A percentile compares a stretch with the other conserved stretches of the same genome.
phyloP scores from a whole-genome alignment of 2,113 vertebrate species.

The Mirza zaza region DNA sequence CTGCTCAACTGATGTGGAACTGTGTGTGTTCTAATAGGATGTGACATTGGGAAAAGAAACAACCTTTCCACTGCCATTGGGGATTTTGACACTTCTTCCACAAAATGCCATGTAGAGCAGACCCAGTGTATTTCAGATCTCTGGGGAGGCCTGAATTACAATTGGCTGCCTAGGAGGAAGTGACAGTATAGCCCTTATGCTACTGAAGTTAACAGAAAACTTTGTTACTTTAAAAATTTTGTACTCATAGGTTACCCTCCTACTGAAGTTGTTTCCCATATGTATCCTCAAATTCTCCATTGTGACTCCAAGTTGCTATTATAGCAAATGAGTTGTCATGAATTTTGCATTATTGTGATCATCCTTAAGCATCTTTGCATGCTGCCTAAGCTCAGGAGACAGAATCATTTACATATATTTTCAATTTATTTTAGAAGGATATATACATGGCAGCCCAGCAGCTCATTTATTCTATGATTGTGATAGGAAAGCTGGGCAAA shows the following conservation, averaged over 20 bases:
- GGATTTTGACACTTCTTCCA: slow-evolving; percentile 19
- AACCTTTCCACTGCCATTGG: not conserved
- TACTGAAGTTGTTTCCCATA: slow-evolving; percentile 15
- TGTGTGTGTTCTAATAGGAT: not conserved
- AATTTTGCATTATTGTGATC: slow-evolving; percentile 67
- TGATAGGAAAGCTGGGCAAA: slow-evolving; percentile 17
- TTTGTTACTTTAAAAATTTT: not conserved
- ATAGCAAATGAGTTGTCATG: slow-evolving; percentile 51
- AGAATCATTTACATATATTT: slow-evolving; percentile 66
- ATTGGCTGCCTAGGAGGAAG: not conserved
- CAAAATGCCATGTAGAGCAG: not conserved
- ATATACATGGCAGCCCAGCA: not conserved
- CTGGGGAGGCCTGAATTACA: not conserved
- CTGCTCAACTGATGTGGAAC: not conserved
- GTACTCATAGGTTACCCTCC: not conserved
- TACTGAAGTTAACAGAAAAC: slow-evolving; percentile 2
- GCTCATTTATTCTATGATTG: slow-evolving; percentile 58
- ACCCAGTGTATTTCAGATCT: not conserved
- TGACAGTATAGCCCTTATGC: not conserved
- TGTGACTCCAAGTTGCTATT: slow-evolving; percentile 48
- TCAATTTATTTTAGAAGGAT: slow-evolving; percentile 33
- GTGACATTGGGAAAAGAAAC: not conserved
- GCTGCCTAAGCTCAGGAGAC: slow-evolving; percentile 24
- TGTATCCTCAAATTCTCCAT: slow-evolving; percentile 2
- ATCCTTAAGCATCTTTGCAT: slow-evolving; percentile 57